Percentiles rank a stretch among this genome's conserved stretches.
Conservation (phyloP, 2,113 vertebrate species). For the Monarcha castaneiventris region DNA sequence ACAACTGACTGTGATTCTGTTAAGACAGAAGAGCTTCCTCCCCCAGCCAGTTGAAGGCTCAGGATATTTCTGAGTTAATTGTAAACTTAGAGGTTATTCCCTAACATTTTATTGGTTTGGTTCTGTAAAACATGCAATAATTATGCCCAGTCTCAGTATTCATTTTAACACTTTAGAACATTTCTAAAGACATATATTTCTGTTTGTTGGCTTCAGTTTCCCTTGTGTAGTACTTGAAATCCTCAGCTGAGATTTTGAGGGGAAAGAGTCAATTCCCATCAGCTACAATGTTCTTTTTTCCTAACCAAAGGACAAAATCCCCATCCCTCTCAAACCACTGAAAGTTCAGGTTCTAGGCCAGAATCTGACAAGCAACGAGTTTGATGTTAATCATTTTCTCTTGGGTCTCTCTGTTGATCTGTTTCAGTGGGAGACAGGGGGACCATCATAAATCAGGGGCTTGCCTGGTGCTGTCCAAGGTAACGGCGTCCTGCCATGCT, state of each 20-base stretch:
- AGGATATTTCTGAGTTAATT: background rate
- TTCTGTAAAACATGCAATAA: background rate
- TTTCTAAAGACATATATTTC: background rate
- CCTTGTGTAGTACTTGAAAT: background rate
- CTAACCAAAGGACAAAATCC: background rate
- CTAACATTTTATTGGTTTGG: background rate
- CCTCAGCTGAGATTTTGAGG: background rate
- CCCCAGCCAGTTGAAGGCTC: background rate
- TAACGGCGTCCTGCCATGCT: rapidly evolving
- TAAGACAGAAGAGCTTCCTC: background rate
- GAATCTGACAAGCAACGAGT: background rate
- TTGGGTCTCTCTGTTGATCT: background rate
- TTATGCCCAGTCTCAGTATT: background rate
- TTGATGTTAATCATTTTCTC: background rate
- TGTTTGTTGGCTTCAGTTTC: background rate
- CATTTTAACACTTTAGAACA: background rate
- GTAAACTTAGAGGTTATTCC: background rate
- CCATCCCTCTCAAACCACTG: background rate
- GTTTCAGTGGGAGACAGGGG: background rate
- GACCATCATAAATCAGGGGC: background rate
- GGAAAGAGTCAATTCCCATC: background rate
- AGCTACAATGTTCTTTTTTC: background rate
- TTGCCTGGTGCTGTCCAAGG: constrained; percentile 48
- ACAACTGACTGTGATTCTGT: background rate
- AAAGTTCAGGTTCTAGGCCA: background rate